Evolutionary conservation across 2,797 vertebrate genomes (phyloP).

Genomic region (Phrynocephalus guinanensis): DNA sequence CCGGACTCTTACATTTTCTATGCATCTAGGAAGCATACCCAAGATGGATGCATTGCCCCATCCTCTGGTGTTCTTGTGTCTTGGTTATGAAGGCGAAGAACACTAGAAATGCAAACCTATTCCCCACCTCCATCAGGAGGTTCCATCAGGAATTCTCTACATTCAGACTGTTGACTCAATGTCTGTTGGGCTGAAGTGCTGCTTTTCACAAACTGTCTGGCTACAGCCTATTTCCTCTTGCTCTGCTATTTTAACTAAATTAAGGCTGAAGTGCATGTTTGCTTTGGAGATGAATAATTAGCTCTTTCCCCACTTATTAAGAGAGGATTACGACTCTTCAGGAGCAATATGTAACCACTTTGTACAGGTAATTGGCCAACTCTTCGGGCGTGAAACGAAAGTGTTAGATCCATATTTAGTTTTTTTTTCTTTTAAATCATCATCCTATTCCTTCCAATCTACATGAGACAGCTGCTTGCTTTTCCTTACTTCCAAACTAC

Average conservation of each 20-base stretch:
- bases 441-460: not conserved
- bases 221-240: slow-evolving; percentile 10
- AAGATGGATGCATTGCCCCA: too few species aligned
- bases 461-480: not conserved
- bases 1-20: too few species aligned
- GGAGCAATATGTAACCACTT: slow-evolving; percentile 18
- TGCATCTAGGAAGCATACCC: too few species aligned
- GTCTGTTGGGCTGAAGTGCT: not conserved
- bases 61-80: too few species aligned
- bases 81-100: too few species aligned
- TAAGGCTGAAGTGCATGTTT: slow-evolving; percentile 15
- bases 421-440: not conserved
- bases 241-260: slow-evolving; percentile 24
- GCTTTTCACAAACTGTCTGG: not conserved
- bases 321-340: slow-evolving; percentile 35
- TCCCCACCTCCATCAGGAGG: not conserved
- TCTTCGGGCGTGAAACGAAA: slow-evolving; percentile 21
- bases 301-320: slow-evolving; percentile 31
- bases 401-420: not conserved
- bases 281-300: slow-evolving; percentile 38
- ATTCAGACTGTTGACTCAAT: not conserved
- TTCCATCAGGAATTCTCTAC: too few species aligned
- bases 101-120: not conserved
- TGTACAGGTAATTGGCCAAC: not conserved
- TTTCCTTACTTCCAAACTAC: too few species aligned